Evolutionary conservation across 2,797 vertebrate genomes (phyloP), one percentile per base, ranked within the genome.

Genomic region (Dendrocincla fuliginosa): DNA sequence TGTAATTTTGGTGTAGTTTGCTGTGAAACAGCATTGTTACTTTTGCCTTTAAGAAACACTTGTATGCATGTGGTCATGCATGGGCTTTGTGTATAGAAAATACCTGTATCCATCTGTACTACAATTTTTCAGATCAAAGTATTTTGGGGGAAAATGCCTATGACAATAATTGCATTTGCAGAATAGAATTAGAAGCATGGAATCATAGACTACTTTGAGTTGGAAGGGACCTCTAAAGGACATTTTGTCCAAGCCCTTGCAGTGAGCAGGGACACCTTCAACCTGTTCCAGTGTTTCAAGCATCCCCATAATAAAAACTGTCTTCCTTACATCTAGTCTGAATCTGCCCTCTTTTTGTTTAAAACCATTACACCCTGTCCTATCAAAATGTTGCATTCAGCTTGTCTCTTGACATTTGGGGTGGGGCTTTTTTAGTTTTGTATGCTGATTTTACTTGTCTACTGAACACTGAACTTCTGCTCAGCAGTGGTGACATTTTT

Each of bases 301-400:
- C 22, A 41, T 15, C 4, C 8, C 61, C 30, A 42, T 18, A 9
- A 10, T 55, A 56, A 60, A 89, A 46, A 27, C 17, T 4, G 0
- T n/a, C 6, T 35, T 69, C 20, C 19, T 56, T 75, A 10, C 18
- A 60, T 24, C 23, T 79, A 50, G 9, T n/a, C 39, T 70, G 18
- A 53, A 57, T 69, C 46, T 86, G 14, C 4, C 3, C 2, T 70
- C 19, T 41, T 74, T 28, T 59, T 25, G 5, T 78, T 75, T 63
- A 50, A 84, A 84, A 28, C 2, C 9, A 15, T 61, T 74, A 42
- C 1, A 4, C 11, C 5, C 28, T 30, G 6, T 68, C 47, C 8
- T 56, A 25, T 35, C 9, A 47, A 79, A 74, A 76, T 49, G 27
- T 32, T 77, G 24, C 22, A 10, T 20, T 87, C 0, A 0, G 2